phyloP scores from a whole-genome alignment of 2,797 vertebrate species.

The Thaleichthys pacificus region DNA sequence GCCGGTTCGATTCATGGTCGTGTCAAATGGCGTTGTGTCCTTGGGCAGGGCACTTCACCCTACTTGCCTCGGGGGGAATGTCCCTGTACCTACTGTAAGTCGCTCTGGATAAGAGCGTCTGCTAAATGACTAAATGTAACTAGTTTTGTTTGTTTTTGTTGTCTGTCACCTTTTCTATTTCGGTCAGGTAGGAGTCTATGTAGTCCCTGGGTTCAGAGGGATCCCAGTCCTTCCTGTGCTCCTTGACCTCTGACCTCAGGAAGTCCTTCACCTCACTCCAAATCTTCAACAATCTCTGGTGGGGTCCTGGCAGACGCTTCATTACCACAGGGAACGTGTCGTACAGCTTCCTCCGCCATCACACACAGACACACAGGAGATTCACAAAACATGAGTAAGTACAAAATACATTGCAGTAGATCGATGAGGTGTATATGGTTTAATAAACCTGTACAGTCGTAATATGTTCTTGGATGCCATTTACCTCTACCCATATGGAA shows the following conservation, averaged over 20 bases:
- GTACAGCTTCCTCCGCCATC: slow-evolving; percentile 49
- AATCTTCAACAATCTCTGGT: slow-evolving; percentile 56
- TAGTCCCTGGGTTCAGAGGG: slow-evolving; percentile 68
- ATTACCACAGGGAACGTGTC: slow-evolving; percentile 66
- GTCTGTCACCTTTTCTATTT: slow-evolving; percentile 71
- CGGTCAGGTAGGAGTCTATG: slow-evolving; percentile 79
- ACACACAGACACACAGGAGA: neutral
- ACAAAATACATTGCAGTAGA: neutral
- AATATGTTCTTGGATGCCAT: neutral
- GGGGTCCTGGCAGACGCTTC: slow-evolving; percentile 71
- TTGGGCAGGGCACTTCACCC: too few relatives aligned
- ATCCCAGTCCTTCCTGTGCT: slow-evolving; percentile 73
- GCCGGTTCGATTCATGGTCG: too few relatives aligned
- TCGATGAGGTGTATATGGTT: neutral
- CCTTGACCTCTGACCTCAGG: slow-evolving; percentile 50
- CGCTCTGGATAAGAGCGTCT: too few relatives aligned
- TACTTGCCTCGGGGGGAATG: too few relatives aligned
- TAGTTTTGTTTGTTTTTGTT: too few relatives aligned
- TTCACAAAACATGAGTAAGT: neutral
- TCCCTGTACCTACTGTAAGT: too few relatives aligned
- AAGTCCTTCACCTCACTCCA: slow-evolving; percentile 49
- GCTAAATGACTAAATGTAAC: too few relatives aligned
- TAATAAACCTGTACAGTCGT: neutral
- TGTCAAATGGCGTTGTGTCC: too few relatives aligned
- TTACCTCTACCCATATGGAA: slow-evolving; percentile 46